A percentile compares a stretch with the other conserved stretches of the same genome.
Evolutionary conservation across 2,888 invertebrate genomes (phyloP).

Genomic region (Limnephilus lunatus): DNA sequence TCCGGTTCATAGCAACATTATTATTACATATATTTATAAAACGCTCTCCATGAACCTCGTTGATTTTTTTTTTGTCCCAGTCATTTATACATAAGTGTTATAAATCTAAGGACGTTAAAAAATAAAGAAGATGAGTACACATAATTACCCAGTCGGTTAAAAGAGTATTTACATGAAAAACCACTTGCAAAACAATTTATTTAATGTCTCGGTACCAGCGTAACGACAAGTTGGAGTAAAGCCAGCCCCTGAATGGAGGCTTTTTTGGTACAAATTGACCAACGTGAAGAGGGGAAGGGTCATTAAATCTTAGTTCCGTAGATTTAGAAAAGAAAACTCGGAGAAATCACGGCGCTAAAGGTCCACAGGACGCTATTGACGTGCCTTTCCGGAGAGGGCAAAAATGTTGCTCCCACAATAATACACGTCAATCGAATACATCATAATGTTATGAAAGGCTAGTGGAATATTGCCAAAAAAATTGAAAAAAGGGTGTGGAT

Average conservation of each 20-base stretch:
- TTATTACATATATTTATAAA: neutral
- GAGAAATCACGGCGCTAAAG: neutral
- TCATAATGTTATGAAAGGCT: too few species aligned
- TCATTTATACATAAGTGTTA: neutral
- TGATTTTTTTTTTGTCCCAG: neutral
- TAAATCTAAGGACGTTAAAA: neutral
- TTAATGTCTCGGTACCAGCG: neutral
- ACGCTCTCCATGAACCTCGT: neutral
- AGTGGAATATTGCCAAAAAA: too few species aligned
- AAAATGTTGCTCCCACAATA: neutral
- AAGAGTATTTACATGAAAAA: conserved; percentile 2
- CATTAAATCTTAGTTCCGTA: neutral
- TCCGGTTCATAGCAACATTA: neutral
- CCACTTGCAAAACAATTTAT: neutral
- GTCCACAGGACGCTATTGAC: neutral
- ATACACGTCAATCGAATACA: too few species aligned
- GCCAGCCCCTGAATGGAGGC: neutral
- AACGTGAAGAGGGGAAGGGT: neutral
- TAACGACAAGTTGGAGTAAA: neutral
- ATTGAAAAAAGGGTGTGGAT: too few species aligned
- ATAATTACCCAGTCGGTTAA: neutral
- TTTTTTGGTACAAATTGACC: neutral
- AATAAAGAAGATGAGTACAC: neutral
- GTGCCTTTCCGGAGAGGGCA: neutral
- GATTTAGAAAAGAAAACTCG: neutral